Percentiles rank a stretch among this genome's conserved stretches.
phyloP scores from a whole-genome alignment of 2,888 invertebrate genomes.

The Protula sp. region DNA sequence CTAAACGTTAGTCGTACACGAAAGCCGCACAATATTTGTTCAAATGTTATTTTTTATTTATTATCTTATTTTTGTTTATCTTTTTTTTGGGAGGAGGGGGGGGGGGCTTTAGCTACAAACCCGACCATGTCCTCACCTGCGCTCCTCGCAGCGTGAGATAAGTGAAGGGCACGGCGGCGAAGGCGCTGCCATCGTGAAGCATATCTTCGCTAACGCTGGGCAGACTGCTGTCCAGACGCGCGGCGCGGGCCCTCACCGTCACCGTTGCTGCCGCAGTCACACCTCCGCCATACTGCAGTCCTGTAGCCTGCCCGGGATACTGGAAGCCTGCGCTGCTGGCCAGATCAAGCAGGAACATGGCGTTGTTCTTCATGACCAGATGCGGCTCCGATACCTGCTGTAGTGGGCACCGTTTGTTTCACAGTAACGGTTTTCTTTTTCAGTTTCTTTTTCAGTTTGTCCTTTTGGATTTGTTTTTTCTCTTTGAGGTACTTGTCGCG shows the following conservation, averaged over 20 bases:
- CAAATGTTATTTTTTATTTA: too few species aligned
- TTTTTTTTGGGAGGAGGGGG: too few species aligned
- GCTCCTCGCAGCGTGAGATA: conserved; percentile 41
- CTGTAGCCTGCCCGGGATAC: conserved; percentile 11
- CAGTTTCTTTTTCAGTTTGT: conserved; percentile 42
- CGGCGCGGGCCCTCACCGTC: neutral
- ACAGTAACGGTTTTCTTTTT: conserved; percentile 11
- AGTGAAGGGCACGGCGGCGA: conserved; percentile 46
- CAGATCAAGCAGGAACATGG: conserved; percentile 84
- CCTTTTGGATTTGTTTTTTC: conserved; percentile 43
- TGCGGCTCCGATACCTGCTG: conserved; percentile 56
- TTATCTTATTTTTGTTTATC: too few species aligned
- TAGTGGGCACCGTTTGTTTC: neutral
- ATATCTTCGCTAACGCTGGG: conserved; percentile 43
- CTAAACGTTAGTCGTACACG: too few species aligned
- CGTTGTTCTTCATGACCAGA: conserved; percentile 83
- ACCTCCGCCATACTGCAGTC: neutral
- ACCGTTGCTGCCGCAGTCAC: conserved; percentile 6
- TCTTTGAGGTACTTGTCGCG: conserved; percentile 68
- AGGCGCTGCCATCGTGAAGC: conserved; percentile 40
- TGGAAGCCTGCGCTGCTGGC: conserved; percentile 67
- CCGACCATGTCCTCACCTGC: too few species aligned
- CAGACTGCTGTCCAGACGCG: conserved; percentile 31
- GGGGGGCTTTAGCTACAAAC: too few species aligned
- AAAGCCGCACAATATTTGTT: too few species aligned